Evolutionary conservation across 2,113 vertebrate genomes (phyloP).

Genomic region (Larimichthys crocea): DNA sequence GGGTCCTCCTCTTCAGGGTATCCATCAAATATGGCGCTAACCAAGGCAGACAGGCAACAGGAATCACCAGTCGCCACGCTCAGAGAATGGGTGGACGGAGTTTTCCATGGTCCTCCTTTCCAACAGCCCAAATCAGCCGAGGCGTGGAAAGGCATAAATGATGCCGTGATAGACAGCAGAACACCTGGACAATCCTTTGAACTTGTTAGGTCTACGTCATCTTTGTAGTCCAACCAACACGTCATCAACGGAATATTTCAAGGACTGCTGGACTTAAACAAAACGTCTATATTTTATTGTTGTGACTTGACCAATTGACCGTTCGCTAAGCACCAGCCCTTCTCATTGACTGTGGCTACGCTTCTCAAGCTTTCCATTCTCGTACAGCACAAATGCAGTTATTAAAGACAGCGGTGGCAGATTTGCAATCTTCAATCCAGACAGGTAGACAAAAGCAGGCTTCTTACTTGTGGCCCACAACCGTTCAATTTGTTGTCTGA

Average conservation of each 20-base stretch:
- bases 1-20: slow-evolving; percentile 74
- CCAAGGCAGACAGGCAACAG: slow-evolving; percentile 86
- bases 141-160: slow-evolving; percentile 90
- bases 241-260: slow-evolving; percentile 2
- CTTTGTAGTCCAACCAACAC: slow-evolving; percentile 74
- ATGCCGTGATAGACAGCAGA: slow-evolving; percentile 85
- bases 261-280: slow-evolving; percentile 48
- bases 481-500: not conserved
- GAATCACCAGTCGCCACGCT: slow-evolving; percentile 95
- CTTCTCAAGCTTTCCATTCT: slow-evolving; percentile 11
- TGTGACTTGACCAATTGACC: slow-evolving; percentile 47
- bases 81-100: slow-evolving; percentile 98
- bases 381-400: not conserved
- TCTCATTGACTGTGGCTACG: not conserved
- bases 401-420: not conserved
- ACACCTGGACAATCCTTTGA: slow-evolving; percentile 87
- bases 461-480: not conserved
- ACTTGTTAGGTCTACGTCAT: slow-evolving; percentile 77
- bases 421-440: not conserved
- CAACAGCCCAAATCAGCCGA: slow-evolving; percentile 87
- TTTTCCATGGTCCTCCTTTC: slow-evolving; percentile 94
- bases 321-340: slow-evolving; percentile 13
- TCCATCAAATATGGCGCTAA: slow-evolving; percentile 76
- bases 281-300: slow-evolving; percentile 46
- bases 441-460: not conserved